Evolutionary conservation across 2,888 invertebrate species (phyloP).

Genomic region (Sarcophaga subvicina): DNA sequence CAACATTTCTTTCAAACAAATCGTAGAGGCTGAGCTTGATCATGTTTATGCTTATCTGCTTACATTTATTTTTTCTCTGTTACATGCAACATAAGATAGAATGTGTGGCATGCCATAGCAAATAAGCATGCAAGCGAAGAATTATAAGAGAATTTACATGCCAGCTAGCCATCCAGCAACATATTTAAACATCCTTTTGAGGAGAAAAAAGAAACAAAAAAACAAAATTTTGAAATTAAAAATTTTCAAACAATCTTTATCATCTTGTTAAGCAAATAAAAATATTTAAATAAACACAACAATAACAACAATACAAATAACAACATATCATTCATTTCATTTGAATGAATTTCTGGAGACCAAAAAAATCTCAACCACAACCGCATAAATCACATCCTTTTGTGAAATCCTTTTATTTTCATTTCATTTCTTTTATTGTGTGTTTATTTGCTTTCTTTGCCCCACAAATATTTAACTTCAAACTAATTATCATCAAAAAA

Average conservation of each 20-base stretch:
- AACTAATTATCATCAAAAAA: constrained; percentile 56
- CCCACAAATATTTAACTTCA: constrained; percentile 65
- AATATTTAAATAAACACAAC: no score
- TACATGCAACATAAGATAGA: not conserved
- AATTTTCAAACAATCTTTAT: no score
- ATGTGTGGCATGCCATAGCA: not conserved
- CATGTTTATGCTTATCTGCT: constrained; percentile 21
- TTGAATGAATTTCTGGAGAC: not conserved
- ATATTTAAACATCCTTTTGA: constrained; percentile 63
- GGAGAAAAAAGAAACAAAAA: not conserved
- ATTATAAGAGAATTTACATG: constrained; percentile 58
- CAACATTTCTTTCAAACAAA: not conserved
- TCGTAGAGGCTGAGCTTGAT: not conserved
- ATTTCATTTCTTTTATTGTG: constrained; percentile 11
- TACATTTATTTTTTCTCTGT: constrained; percentile 11
- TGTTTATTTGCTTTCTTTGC: constrained; percentile 17
- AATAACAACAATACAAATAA: not conserved
- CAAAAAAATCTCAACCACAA: constrained; percentile 28
- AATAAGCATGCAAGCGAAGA: not conserved
- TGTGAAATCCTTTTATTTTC: constrained; percentile 66
- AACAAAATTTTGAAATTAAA: no score
- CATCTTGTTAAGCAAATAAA: no score
- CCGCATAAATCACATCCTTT: constrained; percentile 68
- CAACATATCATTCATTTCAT: constrained; percentile 22
- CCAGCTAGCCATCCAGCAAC: not conserved